Base-by-base conservation (phyloP, 1,140 invertebrate genomes). In the Halesus radiatus region DNA sequence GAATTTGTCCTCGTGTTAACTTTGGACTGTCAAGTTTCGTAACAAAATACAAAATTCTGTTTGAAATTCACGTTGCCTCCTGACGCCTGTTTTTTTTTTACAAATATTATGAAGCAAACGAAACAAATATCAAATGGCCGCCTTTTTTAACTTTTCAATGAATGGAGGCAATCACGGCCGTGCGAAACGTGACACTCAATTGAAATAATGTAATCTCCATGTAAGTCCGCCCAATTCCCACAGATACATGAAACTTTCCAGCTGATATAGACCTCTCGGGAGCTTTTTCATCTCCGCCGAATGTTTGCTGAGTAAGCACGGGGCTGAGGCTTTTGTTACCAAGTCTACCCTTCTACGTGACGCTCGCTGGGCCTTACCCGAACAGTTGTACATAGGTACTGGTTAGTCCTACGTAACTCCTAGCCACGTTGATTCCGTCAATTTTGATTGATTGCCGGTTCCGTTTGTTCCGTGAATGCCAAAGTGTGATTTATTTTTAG, bases 401-500 rank as follows among this genome's bases (percentile, higher is more conserved):
- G n/a, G n/a, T n/a, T n/a, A n/a, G n/a, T n/a, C n/a, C 26, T 29
- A 29, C 26, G 26, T 29, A 16, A 6, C 2, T 23, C 8, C 68
- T 72, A 10, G 50, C 68, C 68, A 53, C 68, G 68, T 72, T 72
- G 68, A 15, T 72, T 53, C 18, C 68, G 45, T 68, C 29, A 53
- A 22, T 72, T 72, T 72, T 72, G 68, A 72, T 72, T 72, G 68
- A 72, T 72, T 26, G 45, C 45, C 20, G 18, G 52, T 72, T 72
- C 68, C 54, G 68, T 72, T 72, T 53, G 53, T 50, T 52, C 68
- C 22, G 22, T 22, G 50, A 72, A 72, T 72, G 16, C 68, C 50
- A 26, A 53, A 72, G n/a, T 50, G 68, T 72, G 68, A 72, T 53
- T 53, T 72, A 72, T 72, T 72, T 72, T 52, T 72, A 26, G 45